phyloP scores from a whole-genome alignment of 23 tunicate species.

The Halocynthia roretzi region DNA sequence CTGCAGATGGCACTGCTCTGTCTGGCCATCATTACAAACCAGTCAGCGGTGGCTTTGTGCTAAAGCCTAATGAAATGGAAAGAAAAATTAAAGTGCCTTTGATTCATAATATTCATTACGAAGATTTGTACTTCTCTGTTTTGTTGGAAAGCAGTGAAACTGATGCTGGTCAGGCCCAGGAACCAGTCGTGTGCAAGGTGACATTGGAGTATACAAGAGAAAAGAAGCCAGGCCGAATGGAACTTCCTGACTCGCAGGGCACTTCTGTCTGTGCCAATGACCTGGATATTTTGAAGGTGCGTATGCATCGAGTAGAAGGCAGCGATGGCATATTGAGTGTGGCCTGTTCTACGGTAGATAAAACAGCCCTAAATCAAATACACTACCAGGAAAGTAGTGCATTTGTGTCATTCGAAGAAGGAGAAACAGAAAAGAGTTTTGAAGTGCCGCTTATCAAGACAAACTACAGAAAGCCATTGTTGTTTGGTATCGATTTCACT shows the following conservation, averaged over 20 bases:
- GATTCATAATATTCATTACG: no score
- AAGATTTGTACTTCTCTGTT: no score
- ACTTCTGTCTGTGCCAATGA: no score
- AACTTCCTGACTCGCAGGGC: no score
- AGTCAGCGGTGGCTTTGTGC: background rate
- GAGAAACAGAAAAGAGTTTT: constrained; percentile 30
- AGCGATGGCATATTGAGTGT: constrained; percentile 25
- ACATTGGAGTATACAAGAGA: no score
- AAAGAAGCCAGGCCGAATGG: no score
- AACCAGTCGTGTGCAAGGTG: no score
- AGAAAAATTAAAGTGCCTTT: no score
- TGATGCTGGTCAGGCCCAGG: no score
- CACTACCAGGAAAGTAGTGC: constrained; percentile 23
- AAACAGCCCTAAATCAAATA: constrained; percentile 24
- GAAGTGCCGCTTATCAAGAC: constrained; percentile 15
- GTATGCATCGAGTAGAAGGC: constrained; percentile 20
- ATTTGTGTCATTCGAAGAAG: constrained; percentile 28
- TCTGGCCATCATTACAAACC: constrained; percentile 18
- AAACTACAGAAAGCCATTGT: constrained; percentile 18
- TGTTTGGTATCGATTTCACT: constrained; percentile 18
- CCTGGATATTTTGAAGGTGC: background rate
- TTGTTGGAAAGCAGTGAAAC: no score
- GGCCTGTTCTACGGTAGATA: constrained; percentile 27
- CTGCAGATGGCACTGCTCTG: constrained; percentile 8
- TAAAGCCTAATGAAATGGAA: no score